These are phyloP conservation scores for Sander lucioperca DNA, from an alignment of 2,113 vertebrate species.

Conservation along the genomic window DNA sequence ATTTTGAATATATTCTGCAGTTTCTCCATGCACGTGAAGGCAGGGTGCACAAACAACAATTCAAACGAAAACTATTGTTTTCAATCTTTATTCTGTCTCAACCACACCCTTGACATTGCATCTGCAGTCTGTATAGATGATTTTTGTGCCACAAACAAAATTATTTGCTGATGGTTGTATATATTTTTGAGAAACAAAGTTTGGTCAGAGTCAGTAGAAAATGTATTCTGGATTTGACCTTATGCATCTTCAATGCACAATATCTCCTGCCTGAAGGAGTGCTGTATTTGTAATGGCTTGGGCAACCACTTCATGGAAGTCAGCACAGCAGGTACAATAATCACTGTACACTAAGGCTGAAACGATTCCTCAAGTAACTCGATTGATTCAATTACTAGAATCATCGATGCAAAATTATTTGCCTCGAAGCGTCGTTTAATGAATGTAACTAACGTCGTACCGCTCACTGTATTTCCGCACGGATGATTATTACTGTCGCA, in stretches of 20 bases:
- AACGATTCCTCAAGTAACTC: too few species aligned
- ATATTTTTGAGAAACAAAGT: slow-evolving; percentile 1
- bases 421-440: too few species aligned
- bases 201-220: background rate
- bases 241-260: slow-evolving; percentile 4
- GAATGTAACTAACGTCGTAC: too few species aligned
- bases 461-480: too few species aligned
- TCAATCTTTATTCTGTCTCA: background rate
- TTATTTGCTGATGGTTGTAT: background rate
- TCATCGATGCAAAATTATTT: too few species aligned
- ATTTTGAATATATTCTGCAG: slow-evolving; percentile 22
- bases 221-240: slow-evolving; percentile 10
- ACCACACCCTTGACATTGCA: slow-evolving; percentile 12
- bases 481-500: too few species aligned
- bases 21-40: slow-evolving; percentile 13
- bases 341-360: background rate
- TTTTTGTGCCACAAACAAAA: background rate
- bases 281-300: slow-evolving; percentile 26
- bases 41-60: background rate
- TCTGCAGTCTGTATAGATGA: background rate
- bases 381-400: too few species aligned
- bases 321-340: slow-evolving; percentile 21
- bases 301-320: slow-evolving; percentile 17
- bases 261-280: slow-evolving; percentile 21
- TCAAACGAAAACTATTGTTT: background rate